These are phyloP conservation scores for Idaea biselata DNA, from an alignment of 2,888 invertebrate species.

Conservation along the genomic window DNA sequence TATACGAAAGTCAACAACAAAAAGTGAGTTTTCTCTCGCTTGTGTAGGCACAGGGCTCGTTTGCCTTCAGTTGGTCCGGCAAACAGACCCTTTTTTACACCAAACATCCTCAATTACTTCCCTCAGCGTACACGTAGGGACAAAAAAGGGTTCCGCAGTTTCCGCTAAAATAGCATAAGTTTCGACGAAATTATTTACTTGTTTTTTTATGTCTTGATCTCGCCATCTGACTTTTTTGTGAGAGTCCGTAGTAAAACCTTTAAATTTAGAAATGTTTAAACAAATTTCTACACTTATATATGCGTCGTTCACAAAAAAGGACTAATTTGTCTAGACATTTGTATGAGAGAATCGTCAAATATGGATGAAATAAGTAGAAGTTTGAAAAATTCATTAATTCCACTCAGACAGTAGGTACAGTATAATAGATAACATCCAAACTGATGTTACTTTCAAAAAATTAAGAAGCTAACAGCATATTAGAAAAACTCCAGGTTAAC, in stretches of 20 bases:
- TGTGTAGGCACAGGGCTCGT: constrained; percentile 16
- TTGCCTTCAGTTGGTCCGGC: constrained; percentile 21
- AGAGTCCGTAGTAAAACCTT: neutral
- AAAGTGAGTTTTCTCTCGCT: constrained; percentile 26
- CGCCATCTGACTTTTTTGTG: neutral
- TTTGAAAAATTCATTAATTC: too few relatives aligned
- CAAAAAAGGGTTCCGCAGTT: constrained; percentile 30
- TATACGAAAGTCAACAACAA: constrained; percentile 25
- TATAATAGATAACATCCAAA: too few relatives aligned
- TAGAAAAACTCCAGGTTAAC: too few relatives aligned
- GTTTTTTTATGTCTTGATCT: constrained; percentile 11
- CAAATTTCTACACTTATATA: neutral
- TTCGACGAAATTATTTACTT: constrained; percentile 16
- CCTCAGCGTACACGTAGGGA: constrained; percentile 19
- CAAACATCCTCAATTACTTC: constrained; percentile 32
- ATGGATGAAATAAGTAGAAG: too few relatives aligned
- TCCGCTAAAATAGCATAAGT: constrained; percentile 22
- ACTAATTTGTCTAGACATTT: too few relatives aligned
- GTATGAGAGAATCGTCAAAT: too few relatives aligned
- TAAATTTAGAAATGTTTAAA: neutral
- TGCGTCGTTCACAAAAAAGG: too few relatives aligned
- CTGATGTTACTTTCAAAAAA: too few relatives aligned
- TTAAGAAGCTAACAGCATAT: too few relatives aligned
- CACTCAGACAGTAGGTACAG: too few relatives aligned
- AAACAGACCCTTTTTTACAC: constrained; percentile 33